phyloP scores from a whole-genome alignment of 2,113 vertebrate genomes.

The Catharus minimus region DNA sequence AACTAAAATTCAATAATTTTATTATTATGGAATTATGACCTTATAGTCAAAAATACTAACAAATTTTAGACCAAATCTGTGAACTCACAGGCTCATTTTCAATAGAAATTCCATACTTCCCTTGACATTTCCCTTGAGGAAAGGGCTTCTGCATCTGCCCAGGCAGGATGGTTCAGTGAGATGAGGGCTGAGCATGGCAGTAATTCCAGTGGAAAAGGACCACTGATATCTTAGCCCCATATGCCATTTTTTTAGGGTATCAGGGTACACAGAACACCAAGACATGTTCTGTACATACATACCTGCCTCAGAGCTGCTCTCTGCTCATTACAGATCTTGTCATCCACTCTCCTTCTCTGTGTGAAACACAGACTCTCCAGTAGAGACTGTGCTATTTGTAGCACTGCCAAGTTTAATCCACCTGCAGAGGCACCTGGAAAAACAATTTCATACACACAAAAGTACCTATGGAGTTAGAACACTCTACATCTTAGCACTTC shows the following conservation, averaged over 20 bases:
- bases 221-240: not conserved
- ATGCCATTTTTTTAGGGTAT: not conserved
- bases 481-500: not conserved
- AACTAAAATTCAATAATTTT: not conserved
- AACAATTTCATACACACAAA: not conserved
- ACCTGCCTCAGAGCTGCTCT: not conserved
- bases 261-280: not conserved
- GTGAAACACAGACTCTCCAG: not conserved
- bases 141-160: not conserved
- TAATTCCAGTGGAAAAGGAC: not conserved
- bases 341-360: not conserved
- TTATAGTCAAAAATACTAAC: not conserved
- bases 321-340: not conserved
- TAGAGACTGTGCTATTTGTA: rapidly evolving
- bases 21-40: not conserved
- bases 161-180: not conserved
- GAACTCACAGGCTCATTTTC: not conserved
- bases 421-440: not conserved
- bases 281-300: not conserved
- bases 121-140: not conserved
- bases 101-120: not conserved
- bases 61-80: not conserved
- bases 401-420: not conserved
- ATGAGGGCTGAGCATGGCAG: not conserved
- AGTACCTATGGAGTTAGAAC: not conserved